A percentile compares a stretch with the other conserved stretches of the same genome.
Evolutionary conservation across 2,888 invertebrate species (phyloP).

Genomic region (Drosophila tanythrix): DNA sequence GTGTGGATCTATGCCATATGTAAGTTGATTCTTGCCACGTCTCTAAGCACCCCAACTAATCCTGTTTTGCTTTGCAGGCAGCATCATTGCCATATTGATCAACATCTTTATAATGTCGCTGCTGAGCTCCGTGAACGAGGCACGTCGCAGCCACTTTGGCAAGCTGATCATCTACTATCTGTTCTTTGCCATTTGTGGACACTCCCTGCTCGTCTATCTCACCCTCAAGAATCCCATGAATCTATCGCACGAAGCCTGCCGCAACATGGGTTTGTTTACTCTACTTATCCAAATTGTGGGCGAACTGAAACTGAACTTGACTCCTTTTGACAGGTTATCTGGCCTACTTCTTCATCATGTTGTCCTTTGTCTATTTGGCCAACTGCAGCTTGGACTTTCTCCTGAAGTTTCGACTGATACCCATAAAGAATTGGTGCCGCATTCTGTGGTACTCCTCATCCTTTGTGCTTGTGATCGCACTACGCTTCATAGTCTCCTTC

Average conservation of each 20-base stretch:
- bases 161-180: slow-evolving; percentile 76
- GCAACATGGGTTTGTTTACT: slow-evolving; percentile 67
- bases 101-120: slow-evolving; percentile 72
- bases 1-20: slow-evolving; percentile 81
- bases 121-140: slow-evolving; percentile 69
- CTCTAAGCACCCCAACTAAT: background rate
- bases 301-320: no score
- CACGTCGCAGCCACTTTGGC: slow-evolving; percentile 77
- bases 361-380: slow-evolving; percentile 75
- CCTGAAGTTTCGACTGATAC: slow-evolving; percentile 64
- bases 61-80: slow-evolving; percentile 47
- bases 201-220: slow-evolving; percentile 71
- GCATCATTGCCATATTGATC: slow-evolving; percentile 73
- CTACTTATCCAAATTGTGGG: rapidly evolving
- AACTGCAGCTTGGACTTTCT: slow-evolving; percentile 77
- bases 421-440: slow-evolving; percentile 69
- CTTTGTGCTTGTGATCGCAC: slow-evolving; percentile 53
- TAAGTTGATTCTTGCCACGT: slow-evolving; percentile 29
- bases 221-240: slow-evolving; percentile 77
- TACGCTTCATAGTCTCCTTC: slow-evolving; percentile 68
- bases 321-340: slow-evolving; percentile 61
- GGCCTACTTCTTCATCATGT: slow-evolving; percentile 75
- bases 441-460: slow-evolving; percentile 55
- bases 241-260: slow-evolving; percentile 70
- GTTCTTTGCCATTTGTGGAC: slow-evolving; percentile 64